Percentiles rank a stretch among this genome's conserved stretches.
These are phyloP conservation scores for Cyrtorhinus lividipennis DNA, from an alignment of 1,140 invertebrate species.

Conservation along the genomic window DNA sequence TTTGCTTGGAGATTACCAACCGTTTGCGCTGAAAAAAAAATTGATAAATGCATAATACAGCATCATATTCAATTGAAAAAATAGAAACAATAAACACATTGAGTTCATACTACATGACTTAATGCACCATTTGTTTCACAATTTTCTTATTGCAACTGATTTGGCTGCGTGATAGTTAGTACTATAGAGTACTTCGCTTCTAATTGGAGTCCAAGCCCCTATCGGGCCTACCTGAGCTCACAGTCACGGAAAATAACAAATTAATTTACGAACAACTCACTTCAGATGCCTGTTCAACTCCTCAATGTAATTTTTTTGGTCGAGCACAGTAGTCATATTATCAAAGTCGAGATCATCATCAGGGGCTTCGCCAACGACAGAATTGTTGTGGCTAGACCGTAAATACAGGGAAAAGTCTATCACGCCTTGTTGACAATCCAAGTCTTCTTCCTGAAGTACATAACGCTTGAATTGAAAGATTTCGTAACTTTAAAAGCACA, in stretches of 20 bases:
- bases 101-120: no score
- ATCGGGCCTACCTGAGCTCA: no score
- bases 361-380: constrained; percentile 33
- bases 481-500: no score
- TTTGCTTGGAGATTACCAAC: constrained; percentile 87
- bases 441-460: constrained; percentile 69
- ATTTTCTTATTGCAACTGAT: no score
- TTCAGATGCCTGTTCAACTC: constrained; percentile 94
- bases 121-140: no score
- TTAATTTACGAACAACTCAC: constrained; percentile 37
- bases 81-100: background rate
- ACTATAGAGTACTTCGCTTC: no score
- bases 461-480: no score
- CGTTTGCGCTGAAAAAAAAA: constrained; percentile 60
- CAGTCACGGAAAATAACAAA: no score
- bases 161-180: no score
- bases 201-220: no score
- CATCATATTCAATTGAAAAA: constrained; percentile 9
- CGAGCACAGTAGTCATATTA: constrained; percentile 85
- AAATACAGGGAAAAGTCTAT: constrained; percentile 93
- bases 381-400: constrained; percentile 50
- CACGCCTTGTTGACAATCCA: constrained; percentile 90
- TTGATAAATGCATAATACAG: background rate
- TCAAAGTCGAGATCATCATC: constrained; percentile 44
- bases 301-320: constrained; percentile 98